These are phyloP conservation scores for Ctenopoma multispine DNA, from an alignment of 2,797 vertebrate species.

Conservation along the genomic window DNA sequence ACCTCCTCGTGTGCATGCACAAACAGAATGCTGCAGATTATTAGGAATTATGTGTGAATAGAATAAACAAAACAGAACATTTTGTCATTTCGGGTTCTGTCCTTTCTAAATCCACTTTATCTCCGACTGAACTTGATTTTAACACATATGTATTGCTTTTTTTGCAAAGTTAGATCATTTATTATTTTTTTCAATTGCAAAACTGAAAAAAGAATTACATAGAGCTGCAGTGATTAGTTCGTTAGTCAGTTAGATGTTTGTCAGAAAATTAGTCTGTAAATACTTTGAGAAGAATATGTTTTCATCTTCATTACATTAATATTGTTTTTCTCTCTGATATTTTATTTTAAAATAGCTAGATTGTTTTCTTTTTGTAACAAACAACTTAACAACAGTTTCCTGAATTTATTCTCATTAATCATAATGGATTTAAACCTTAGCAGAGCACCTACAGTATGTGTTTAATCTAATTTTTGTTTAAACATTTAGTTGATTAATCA, in stretches of 20 bases:
- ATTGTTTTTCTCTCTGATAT: not conserved
- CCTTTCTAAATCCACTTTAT: not conserved
- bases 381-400: not conserved
- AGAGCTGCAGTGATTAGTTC: not conserved
- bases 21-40: conserved; percentile 74
- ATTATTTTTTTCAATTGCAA: not conserved
- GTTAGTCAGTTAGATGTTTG: not conserved
- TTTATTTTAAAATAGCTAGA: too few relatives aligned
- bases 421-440: not conserved
- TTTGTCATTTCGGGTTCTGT: conserved; percentile 3
- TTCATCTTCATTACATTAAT: too few relatives aligned
- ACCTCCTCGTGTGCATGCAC: conserved; percentile 73
- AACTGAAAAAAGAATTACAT: not conserved
- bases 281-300: too few relatives aligned
- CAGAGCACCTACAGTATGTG: too few relatives aligned
- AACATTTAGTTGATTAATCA: not conserved
- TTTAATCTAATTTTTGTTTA: not conserved
- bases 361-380: too few relatives aligned
- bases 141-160: not conserved
- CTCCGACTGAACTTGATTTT: not conserved
- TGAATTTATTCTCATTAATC: not conserved
- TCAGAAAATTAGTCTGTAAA: too few relatives aligned
- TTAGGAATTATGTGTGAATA: conserved; percentile 28
- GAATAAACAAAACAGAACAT: conserved; percentile 19
- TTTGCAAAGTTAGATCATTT: not conserved